phyloP scores from a whole-genome alignment of 2,113 vertebrate genomes.

The Prunella himalayana region DNA sequence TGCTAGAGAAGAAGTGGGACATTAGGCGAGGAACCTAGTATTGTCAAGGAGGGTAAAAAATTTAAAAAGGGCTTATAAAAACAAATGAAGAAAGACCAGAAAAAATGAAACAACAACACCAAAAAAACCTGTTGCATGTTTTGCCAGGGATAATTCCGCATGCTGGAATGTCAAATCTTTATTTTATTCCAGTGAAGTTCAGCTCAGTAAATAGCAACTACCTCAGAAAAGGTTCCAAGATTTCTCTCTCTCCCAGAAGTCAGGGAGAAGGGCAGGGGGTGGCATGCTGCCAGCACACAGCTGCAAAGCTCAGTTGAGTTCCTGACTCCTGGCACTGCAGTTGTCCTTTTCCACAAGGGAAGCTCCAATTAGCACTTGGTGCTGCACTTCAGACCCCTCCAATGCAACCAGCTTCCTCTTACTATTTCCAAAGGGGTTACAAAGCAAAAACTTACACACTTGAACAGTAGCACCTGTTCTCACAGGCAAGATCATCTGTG shows the following conservation, averaged over 20 bases:
- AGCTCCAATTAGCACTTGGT: not conserved
- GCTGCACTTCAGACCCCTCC: not conserved
- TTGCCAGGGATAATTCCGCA: not conserved
- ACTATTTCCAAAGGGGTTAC: not conserved
- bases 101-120: not conserved
- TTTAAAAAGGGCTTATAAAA: not conserved
- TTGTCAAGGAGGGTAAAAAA: not conserved
- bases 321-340: accelerated
- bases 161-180: not conserved
- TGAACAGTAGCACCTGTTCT: not conserved
- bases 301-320: not conserved
- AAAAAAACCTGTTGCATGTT: not conserved
- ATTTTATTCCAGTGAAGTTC: not conserved
- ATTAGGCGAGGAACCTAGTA: not conserved
- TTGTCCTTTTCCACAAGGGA: not conserved
- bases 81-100: not conserved
- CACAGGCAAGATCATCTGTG: not conserved
- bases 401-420: not conserved
- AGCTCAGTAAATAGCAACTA: not conserved
- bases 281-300: not conserved
- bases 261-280: not conserved
- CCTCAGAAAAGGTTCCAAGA: not conserved
- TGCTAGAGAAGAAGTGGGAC: not conserved
- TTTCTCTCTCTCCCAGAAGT: not conserved
- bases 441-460: not conserved